These are phyloP conservation scores for Chanos chanos DNA, from an alignment of 2,797 vertebrate species.

Conservation along the genomic window DNA sequence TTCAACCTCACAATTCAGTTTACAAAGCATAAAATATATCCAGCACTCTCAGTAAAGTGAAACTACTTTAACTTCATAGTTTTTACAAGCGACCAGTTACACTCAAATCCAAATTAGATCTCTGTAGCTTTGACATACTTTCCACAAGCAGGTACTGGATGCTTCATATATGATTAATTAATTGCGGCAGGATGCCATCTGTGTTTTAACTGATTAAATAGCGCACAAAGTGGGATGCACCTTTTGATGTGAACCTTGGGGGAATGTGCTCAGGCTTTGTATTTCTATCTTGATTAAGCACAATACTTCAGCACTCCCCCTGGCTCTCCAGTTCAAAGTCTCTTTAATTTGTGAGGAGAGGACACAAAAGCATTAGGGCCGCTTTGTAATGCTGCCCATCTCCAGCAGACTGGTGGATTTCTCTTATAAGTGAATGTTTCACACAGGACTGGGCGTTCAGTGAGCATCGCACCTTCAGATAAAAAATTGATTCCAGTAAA, in stretches of 20 bases:
- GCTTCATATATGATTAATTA: conserved; percentile 81
- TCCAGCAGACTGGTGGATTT: conserved; percentile 55
- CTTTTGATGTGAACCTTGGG: conserved; percentile 79
- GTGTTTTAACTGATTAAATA: conserved; percentile 83
- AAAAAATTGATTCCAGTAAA: conserved; percentile 83
- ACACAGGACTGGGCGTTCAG: conserved; percentile 53
- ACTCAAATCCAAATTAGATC: conserved; percentile 72
- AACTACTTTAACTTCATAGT: conserved; percentile 11
- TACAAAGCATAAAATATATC: conserved; percentile 15
- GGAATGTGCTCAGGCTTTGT: conserved; percentile 67
- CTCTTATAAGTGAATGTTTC: conserved; percentile 66
- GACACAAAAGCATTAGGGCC: conserved; percentile 63
- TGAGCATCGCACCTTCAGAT: conserved; percentile 68
- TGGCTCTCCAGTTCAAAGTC: conserved; percentile 68
- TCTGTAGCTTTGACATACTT: conserved; percentile 75
- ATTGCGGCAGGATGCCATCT: conserved; percentile 78
- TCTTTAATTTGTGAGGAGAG: conserved; percentile 73
- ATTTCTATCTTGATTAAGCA: conserved; percentile 78
- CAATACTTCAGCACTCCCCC: conserved; percentile 64
- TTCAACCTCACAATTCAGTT: conserved; percentile 37
- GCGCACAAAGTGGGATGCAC: conserved; percentile 76
- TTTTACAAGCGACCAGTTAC: conserved; percentile 6
- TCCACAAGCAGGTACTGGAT: conserved; percentile 70
- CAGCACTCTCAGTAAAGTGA: conserved; percentile 24
- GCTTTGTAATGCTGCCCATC: conserved; percentile 69